These are phyloP conservation scores for Athetis lepigone DNA, from an alignment of 2,888 invertebrate species.

Conservation along the genomic window DNA sequence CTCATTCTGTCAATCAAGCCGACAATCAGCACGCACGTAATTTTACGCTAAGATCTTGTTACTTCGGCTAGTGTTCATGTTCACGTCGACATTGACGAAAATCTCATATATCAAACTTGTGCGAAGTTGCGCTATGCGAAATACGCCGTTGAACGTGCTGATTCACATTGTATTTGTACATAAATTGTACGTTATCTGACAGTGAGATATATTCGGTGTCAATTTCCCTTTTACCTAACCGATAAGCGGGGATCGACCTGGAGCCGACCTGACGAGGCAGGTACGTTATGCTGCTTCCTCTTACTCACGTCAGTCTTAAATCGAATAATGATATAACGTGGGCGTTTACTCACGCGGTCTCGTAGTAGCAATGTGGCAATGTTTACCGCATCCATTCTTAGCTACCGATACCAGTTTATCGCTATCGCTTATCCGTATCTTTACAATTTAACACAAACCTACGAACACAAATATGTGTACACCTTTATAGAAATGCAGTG, in stretches of 20 bases:
- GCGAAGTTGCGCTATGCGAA: constrained; percentile 46
- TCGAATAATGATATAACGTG: constrained; percentile 53
- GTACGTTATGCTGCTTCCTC: constrained; percentile 47
- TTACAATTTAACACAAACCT: constrained; percentile 45
- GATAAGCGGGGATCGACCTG: constrained; percentile 43
- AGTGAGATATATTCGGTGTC: constrained; percentile 48
- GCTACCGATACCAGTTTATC: constrained; percentile 49
- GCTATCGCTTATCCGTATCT: constrained; percentile 39
- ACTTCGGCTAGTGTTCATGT: constrained; percentile 60
- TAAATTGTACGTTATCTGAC: constrained; percentile 53
- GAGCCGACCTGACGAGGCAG: constrained; percentile 43
- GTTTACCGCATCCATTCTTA: constrained; percentile 53
- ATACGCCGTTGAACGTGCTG: constrained; percentile 31
- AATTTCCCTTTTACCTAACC: constrained; percentile 55
- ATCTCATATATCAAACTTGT: constrained; percentile 73
- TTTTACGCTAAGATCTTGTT: constrained; percentile 67
- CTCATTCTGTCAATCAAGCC: constrained; percentile 66
- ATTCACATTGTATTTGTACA: constrained; percentile 40
- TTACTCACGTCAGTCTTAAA: constrained; percentile 30
- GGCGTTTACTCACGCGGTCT: constrained; percentile 50
- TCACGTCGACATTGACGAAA: constrained; percentile 69
- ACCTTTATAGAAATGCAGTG: constrained; percentile 43
- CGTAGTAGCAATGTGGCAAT: constrained; percentile 46
- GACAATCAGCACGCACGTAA: constrained; percentile 55
- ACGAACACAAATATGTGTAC: constrained; percentile 45